Conservation (phyloP, 2,888 invertebrate genomes). For the Nipponacmea schrenckii region DNA sequence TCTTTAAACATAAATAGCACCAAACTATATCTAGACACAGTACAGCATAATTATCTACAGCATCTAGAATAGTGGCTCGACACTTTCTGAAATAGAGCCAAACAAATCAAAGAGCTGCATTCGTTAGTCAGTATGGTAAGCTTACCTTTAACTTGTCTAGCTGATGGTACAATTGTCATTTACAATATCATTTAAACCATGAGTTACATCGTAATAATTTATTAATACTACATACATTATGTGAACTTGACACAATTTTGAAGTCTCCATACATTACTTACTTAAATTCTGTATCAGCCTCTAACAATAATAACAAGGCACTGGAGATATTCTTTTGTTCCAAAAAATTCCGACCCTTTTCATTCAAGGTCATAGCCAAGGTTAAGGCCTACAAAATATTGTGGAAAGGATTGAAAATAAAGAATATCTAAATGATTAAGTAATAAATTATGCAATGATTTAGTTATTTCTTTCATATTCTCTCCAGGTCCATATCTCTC, state of each 20-base stretch:
- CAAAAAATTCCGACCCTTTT: conserved; percentile 79
- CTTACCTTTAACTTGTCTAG: too few species aligned
- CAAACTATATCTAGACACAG: conserved; percentile 88
- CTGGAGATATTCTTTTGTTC: conserved; percentile 76
- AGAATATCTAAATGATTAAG: too few species aligned
- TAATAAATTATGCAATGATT: too few species aligned
- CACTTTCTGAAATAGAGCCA: conserved; percentile 72
- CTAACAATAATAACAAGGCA: conserved; percentile 80
- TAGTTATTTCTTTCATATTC: too few species aligned
- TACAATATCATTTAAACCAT: too few species aligned
- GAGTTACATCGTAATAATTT: too few species aligned
- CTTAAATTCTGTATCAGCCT: conserved; percentile 77
- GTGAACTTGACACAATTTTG: too few species aligned
- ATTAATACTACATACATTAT: too few species aligned
- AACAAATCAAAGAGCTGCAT: background rate
- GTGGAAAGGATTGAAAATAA: too few species aligned
- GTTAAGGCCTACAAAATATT: conserved; percentile 71
- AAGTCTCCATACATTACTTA: conserved; percentile 31
- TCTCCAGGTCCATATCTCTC: too few species aligned
- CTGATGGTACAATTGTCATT: too few species aligned
- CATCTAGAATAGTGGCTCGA: conserved; percentile 75
- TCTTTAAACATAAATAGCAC: conserved; percentile 84
- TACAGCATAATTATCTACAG: conserved; percentile 85
- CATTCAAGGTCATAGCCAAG: conserved; percentile 83
- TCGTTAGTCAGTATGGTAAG: too few species aligned